Conservation (phyloP, 2,113 vertebrate genomes). For the Oryzias woworae region DNA sequence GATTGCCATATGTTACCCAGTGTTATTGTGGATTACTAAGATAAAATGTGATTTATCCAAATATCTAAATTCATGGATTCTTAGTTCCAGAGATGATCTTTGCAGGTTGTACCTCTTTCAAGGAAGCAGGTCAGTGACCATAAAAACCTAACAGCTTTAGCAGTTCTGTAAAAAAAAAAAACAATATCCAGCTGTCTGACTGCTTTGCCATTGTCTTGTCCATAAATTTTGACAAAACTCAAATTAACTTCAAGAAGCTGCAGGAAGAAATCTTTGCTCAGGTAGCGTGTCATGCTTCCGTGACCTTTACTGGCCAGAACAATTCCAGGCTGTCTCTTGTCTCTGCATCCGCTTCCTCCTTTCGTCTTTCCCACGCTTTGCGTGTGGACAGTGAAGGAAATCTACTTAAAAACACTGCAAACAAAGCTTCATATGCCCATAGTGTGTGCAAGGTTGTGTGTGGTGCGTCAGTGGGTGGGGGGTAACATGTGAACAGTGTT, state of each 20-base stretch:
- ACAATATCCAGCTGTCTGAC: constrained; percentile 57
- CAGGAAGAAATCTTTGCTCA: constrained; percentile 73
- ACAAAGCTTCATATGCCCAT: constrained; percentile 66
- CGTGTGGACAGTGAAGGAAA: constrained; percentile 78
- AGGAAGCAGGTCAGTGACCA: neutral
- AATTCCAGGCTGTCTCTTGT: constrained; percentile 79
- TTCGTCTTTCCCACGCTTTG: constrained; percentile 81
- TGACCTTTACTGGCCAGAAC: constrained; percentile 79
- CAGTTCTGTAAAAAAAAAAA: constrained; percentile 43
- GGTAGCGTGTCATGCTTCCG: constrained; percentile 78
- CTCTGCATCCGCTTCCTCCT: constrained; percentile 76
- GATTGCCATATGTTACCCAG: too few species aligned
- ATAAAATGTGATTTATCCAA: neutral
- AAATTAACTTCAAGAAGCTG: constrained; percentile 47
- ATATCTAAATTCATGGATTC: neutral
- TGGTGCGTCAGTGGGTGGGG: neutral
- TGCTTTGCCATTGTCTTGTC: constrained; percentile 61
- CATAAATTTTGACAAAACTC: constrained; percentile 41
- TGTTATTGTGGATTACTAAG: too few species aligned
- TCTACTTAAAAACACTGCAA: constrained; percentile 71
- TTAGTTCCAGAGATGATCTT: neutral
- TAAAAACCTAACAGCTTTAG: constrained; percentile 59
- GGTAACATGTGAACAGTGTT: constrained; percentile 49
- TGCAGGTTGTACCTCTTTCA: neutral
- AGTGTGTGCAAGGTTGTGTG: constrained; percentile 17